Conservation (phyloP, 2,797 vertebrate species). For the Silurus lanzhouensis region DNA sequence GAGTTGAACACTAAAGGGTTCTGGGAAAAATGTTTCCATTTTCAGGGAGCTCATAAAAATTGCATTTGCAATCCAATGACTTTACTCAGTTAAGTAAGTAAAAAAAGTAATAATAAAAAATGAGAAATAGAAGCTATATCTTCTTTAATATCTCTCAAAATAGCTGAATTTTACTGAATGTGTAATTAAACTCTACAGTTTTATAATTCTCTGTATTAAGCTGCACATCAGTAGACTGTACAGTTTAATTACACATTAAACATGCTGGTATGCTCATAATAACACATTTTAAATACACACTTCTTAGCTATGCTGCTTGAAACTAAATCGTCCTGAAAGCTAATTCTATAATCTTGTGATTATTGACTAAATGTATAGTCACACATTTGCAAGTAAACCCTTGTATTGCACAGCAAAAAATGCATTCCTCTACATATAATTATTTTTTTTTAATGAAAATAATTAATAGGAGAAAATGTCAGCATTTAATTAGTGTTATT, state of each 20-base stretch:
- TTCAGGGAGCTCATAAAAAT: not conserved
- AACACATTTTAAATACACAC: not conserved
- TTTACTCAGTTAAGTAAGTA: not conserved
- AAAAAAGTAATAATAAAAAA: not conserved
- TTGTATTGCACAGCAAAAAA: not conserved
- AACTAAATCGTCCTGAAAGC: slow-evolving; percentile 3
- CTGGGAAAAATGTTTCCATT: not conserved
- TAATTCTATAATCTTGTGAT: slow-evolving; percentile 7
- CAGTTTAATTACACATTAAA: too few relatives aligned
- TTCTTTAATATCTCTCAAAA: not conserved
- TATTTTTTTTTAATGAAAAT: not conserved
- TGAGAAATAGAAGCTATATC: not conserved
- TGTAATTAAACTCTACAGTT: not conserved
- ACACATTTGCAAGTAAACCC: not conserved
- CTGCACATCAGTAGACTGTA: too few relatives aligned
- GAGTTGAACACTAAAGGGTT: not conserved
- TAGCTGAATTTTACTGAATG: not conserved
- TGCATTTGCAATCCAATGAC: not conserved
- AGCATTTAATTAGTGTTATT: slow-evolving; percentile 32
- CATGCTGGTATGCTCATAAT: too few relatives aligned
- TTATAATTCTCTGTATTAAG: not conserved
- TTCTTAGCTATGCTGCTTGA: not conserved
- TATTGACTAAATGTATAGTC: not conserved
- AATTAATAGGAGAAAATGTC: not conserved
- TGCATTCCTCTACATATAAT: not conserved